Evolutionary conservation across 2,888 invertebrate species (phyloP), one percentile per base, ranked within the genome.

Genomic region (Cistogaster globosa): DNA sequence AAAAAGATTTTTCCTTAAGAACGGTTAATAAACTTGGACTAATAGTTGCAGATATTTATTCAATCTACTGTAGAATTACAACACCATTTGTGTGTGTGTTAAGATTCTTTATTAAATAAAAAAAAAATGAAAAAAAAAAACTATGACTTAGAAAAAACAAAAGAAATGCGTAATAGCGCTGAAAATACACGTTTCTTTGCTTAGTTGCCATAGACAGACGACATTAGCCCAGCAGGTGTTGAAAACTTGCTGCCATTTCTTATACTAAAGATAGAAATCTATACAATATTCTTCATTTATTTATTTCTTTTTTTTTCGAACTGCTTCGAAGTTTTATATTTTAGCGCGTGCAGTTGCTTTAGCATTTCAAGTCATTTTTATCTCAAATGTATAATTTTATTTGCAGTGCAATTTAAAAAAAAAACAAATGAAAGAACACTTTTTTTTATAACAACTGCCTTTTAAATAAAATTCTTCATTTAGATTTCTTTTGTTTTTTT

Each of bases 161-260:
- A 81, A 63, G 12, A 42, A 42, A 42, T 42, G 42, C 42, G 81
- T 84, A 84, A 84, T 77, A 77, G 63, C 71, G 63, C 71, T 79
- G 57, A 72, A 67, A 75, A 60, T 80, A 69, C 45, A 57, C 67
- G 42, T 51, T 36, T 38, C 1, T 63, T 12, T 60, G 16, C 42
- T 51, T 8, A 60, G 42, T 8, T 36, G 32, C 14, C 18, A 26
- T 9, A 48, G 60, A 74, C 53, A 74, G 38, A 60, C 72, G 58
- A 68, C 58, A 80, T 36, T 65, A 60, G 55, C 76, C 75, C 80
- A 86, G 86, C 86, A 86, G 86, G 86, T 86, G 86, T 83, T 86
- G 83, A 86, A 83, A 80, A 74, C 51, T 69, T 53, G 71, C 63
- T 65, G 45, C 58, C 67, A 53, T 20, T 36, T 48, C 22, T 45